Base-by-base conservation (phyloP, 1,140 invertebrate genomes). In the Phortica variegata region DNA sequence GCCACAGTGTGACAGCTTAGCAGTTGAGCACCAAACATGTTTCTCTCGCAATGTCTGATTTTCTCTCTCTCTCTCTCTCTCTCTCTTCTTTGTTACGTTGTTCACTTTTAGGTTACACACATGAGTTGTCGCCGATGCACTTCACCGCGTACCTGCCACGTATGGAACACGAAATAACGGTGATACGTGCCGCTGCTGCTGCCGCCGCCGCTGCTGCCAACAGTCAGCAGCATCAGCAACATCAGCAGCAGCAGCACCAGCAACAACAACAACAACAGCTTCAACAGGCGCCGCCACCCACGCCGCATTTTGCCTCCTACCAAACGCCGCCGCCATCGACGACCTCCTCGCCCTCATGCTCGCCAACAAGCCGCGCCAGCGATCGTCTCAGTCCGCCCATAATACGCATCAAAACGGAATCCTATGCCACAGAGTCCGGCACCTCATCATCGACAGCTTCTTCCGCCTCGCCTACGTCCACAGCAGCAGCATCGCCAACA, bases 141-240 rank as follows among this genome's bases (percentile, higher is more conserved):
- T 83, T 83, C 73, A 83, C 82, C 55, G 82, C 82, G 54, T 82
- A 82, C 77, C 77, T 83, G 62, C 82, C 82, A 51, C 54, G 75
- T 47, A 71, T 77, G 56, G 77, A 78, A 50, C 70, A 68, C 54
- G 81, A 82, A 75, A 79, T 82, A 70, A 79, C 78, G 60, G 74
- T 78, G 53, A 79, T 77, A 47, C 71, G 73, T 31, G 69, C 60
- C 29, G 61, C 72, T 15, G 62, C 65, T 41, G 59, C 65, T 41
- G 60, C 41, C 21, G 13, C 48, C 55, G 36, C 63, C 68, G 38
- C 54, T 66, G 58, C 75, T 65, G 58, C 63, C 72, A 61, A 56
- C 73, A 60, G 52, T 58, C 38, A 54, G 56, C 42, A 50, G 39
- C 52, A 51, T 54, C 41, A 49, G 38, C 45, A 15, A 16, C 43